Evolutionary conservation across 2,888 invertebrate species (phyloP).

Genomic region (Sphecodes monilicornis): DNA sequence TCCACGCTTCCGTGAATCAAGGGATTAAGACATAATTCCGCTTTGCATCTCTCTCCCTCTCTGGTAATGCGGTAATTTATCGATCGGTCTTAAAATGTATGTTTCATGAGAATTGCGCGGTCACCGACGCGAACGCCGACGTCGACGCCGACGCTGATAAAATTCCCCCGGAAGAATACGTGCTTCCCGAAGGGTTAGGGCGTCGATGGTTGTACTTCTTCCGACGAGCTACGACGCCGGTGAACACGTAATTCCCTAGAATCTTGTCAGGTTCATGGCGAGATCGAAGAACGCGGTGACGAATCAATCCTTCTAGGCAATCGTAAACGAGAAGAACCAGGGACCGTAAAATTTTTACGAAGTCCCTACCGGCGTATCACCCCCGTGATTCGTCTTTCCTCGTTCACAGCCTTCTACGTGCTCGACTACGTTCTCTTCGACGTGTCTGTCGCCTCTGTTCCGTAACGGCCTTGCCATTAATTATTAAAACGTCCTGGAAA

Average conservation of each 20-base stretch:
- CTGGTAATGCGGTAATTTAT: conserved; percentile 37
- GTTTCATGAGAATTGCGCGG: conserved; percentile 16
- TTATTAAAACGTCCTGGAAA: neutral
- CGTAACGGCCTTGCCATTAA: neutral
- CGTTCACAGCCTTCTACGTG: neutral
- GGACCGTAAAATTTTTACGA: conserved; percentile 62
- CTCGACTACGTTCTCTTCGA: neutral
- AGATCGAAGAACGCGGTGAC: conserved; percentile 37
- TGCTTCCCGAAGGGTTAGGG: neutral
- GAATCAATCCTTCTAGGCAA: conserved; percentile 48
- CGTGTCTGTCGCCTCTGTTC: neutral
- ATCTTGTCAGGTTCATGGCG: neutral
- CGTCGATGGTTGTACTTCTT: conserved; percentile 4
- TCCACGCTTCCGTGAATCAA: conserved; percentile 21
- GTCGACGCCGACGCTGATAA: conserved; percentile 5
- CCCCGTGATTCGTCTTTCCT: conserved; percentile 1
- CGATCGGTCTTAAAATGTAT: conserved; percentile 23
- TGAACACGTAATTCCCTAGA: conserved; percentile 33
- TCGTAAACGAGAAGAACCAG: conserved; percentile 55
- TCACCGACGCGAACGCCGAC: neutral
- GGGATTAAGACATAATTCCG: conserved; percentile 37
- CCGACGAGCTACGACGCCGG: conserved; percentile 10
- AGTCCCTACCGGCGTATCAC: conserved; percentile 33
- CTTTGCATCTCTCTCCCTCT: neutral
- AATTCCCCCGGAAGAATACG: conserved; percentile 4